These are phyloP conservation scores for Stenichneumon culpator DNA, from an alignment of 2,888 invertebrate species.

Conservation along the genomic window DNA sequence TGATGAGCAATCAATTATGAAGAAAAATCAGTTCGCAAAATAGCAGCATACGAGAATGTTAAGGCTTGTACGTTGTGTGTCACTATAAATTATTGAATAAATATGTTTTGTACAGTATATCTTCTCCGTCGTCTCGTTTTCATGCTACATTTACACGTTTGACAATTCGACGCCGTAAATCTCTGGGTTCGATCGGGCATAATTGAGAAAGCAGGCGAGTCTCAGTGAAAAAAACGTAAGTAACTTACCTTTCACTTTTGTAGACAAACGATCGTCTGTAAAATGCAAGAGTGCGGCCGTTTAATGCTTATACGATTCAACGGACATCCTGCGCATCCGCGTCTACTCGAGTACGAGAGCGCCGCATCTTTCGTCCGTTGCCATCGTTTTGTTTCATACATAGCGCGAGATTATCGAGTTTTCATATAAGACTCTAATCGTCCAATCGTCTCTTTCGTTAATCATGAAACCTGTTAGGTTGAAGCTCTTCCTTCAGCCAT, in stretches of 20 bases:
- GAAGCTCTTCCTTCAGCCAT: neutral
- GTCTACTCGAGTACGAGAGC: neutral
- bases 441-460: neutral
- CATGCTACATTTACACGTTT: neutral
- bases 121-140: neutral
- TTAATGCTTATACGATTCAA: neutral
- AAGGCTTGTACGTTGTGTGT: slow-evolving; percentile 80
- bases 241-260: slow-evolving; percentile 69
- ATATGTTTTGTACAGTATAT: slow-evolving; percentile 83
- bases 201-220: slow-evolving; percentile 51
- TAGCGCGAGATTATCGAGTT: neutral
- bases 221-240: slow-evolving; percentile 35
- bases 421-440: neutral
- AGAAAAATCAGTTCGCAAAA: slow-evolving; percentile 68
- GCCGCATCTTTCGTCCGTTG: neutral
- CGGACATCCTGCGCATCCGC: neutral
- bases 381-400: neutral
- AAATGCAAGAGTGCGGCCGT: neutral
- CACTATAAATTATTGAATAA: slow-evolving; percentile 83
- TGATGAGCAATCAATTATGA: slow-evolving; percentile 40
- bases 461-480: neutral
- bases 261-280: neutral
- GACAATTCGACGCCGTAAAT: neutral
- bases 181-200: slow-evolving; percentile 35
- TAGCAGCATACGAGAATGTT: slow-evolving; percentile 78